These are phyloP conservation scores for Coremacera marginata DNA, from an alignment of 2,888 invertebrate genomes.

Conservation along the genomic window DNA sequence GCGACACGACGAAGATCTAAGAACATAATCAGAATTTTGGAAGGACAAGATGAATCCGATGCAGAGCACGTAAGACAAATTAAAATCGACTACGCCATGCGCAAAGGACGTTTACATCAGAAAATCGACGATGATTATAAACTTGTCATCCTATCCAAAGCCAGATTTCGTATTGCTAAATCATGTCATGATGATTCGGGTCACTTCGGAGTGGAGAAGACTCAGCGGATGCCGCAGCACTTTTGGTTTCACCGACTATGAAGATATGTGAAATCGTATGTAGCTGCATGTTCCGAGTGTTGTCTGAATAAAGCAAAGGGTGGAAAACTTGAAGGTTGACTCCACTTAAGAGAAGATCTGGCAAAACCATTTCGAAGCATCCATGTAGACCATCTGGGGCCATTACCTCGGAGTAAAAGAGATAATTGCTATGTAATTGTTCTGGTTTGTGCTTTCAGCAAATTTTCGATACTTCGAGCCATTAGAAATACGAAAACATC, in stretches of 20 bases:
- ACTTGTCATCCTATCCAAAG: no score
- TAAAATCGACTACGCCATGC: slow-evolving; percentile 37
- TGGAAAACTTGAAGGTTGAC: no score
- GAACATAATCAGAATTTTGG: neutral
- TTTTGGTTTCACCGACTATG: no score
- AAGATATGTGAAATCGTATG: no score
- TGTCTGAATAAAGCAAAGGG: no score
- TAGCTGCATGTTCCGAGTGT: no score
- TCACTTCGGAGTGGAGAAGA: slow-evolving; percentile 50
- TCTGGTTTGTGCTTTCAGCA: slow-evolving; percentile 33
- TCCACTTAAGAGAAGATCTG: no score
- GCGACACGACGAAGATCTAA: neutral
- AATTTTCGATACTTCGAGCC: neutral
- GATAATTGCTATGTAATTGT: slow-evolving; percentile 31
- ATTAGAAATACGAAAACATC: no score
- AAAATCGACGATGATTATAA: no score
- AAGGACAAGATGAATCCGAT: no score
- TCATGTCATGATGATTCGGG: slow-evolving; percentile 53
- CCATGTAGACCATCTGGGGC: neutral
- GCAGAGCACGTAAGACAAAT: neutral
- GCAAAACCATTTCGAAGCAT: no score
- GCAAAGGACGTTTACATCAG: slow-evolving; percentile 23
- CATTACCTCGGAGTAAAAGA: slow-evolving; percentile 24
- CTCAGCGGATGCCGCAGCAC: slow-evolving; percentile 8
- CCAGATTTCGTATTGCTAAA: slow-evolving; percentile 15